These are phyloP conservation scores for Cryptocephalus moraei DNA, from an alignment of 2,888 invertebrate species.

Conservation along the genomic window DNA sequence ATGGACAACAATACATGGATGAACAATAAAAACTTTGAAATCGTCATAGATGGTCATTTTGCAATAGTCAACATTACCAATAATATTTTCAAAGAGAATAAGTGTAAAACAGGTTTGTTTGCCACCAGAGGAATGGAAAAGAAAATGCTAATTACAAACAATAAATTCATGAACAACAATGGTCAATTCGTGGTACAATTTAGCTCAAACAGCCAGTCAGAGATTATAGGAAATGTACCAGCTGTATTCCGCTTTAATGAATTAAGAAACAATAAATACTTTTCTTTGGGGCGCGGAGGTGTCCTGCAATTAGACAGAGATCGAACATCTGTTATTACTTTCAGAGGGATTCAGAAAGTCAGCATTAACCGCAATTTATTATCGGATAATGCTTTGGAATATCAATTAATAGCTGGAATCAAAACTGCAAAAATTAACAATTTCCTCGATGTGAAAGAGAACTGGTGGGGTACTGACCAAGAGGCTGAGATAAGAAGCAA, in stretches of 20 bases:
- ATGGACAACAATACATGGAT: slow-evolving; percentile 82
- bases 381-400: slow-evolving; percentile 71
- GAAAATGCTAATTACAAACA: slow-evolving; percentile 72
- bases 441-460: slow-evolving; percentile 77
- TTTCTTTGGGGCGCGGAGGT: slow-evolving; percentile 24
- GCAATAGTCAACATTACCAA: slow-evolving; percentile 78
- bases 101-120: slow-evolving; percentile 70
- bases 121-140: slow-evolving; percentile 94
- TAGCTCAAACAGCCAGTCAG: slow-evolving; percentile 83
- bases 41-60: slow-evolving; percentile 88
- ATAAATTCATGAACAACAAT: slow-evolving; percentile 67
- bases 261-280: slow-evolving; percentile 57
- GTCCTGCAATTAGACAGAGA: slow-evolving; percentile 36
- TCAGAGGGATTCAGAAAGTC: slow-evolving; percentile 92
- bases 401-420: slow-evolving; percentile 86
- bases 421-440: slow-evolving; percentile 81
- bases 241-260: slow-evolving; percentile 73
- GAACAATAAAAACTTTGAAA: slow-evolving; percentile 73
- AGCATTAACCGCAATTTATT: slow-evolving; percentile 83
- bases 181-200: slow-evolving; percentile 82
- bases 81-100: slow-evolving; percentile 77
- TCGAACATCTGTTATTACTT: slow-evolving; percentile 78
- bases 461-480: slow-evolving; percentile 90
- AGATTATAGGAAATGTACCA: slow-evolving; percentile 75
- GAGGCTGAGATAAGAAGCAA: slow-evolving; percentile 63